Evolutionary conservation across 2,888 invertebrate genomes (phyloP), one percentile per base, ranked within the genome.

Genomic region (Phaonia tiefii): DNA sequence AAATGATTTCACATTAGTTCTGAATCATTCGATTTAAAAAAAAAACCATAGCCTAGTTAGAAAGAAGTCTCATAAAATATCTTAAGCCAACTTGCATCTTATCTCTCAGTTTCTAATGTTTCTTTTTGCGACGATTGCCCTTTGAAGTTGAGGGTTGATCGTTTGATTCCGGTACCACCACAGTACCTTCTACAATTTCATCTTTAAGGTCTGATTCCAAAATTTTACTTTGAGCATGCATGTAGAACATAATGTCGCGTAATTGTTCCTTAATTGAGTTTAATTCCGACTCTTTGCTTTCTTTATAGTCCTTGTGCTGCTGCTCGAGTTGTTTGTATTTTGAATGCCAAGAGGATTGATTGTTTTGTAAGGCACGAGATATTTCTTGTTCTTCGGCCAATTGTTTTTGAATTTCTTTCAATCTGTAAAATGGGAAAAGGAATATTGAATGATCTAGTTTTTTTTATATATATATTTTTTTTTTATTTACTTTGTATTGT

Each of bases 161-260:
- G 1, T 15, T 26, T 37, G 84, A 84, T 7, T 89, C 90, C 7
- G 86, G 87, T 26, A 90, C 84, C 2, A 89, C 87, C 8, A 90
- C 90, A 0, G 90, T 86, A 44, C 89, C 90, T 3, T 88, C 87
- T 0, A 87, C 88, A 63, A 90, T 84, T 84, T 89, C 89, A 75
- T 89, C 89, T 75, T 89, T 87, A 39, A 89, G 82, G 79, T 91
- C 91, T 0, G 91, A 89, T 56, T 88, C 89, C 25, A 89, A 89
- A 80, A 91, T 90, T 80, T 89, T 88, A 65, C 86, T 88, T 89
- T 96, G 96, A 0, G 98, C 98, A 85, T 98, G 97, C 86, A 99
- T 93, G 90, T 96, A 98, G 92, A 99, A 98, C 98, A 99, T 98
- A 65, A 99, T 93, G 92, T 99, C 99, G 42, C 97, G 93, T 8